Base-by-base conservation (phyloP, 2,888 invertebrate genomes). In the Sialis fuliginosa region DNA sequence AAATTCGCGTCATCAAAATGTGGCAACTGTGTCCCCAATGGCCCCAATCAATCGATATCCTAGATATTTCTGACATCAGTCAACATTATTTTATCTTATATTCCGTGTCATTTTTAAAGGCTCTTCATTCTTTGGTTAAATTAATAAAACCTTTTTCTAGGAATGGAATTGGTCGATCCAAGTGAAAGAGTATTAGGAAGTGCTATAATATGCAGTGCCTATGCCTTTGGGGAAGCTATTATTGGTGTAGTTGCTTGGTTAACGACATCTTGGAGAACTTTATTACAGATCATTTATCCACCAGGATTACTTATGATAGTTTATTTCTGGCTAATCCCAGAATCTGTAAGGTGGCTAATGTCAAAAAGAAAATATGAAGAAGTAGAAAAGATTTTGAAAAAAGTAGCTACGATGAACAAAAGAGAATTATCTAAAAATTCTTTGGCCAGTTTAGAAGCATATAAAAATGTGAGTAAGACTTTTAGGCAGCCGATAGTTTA, bases 321-420 rank as follows among this genome's bases (percentile, higher is more conserved):
- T 7, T 81, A 82, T 60, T 72, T 77, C 56, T 74, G 79, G 70
- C 58, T 81, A 41, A 58, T 81, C 31, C 79, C 82, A 33, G 84
- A 84, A 66, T 83, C 82, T 53, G 69, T 79, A 44, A 71, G 87
- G 55, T 88, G 88, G 88, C 68, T 86, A 47, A 65, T 82, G 45
- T 75, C 76, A 8, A 72, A 75, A 48, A 74, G 75, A 3, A 65
- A 72, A 48, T 63, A 66, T n/a, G 64, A 70, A 1, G 67, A 72
- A 35, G 79, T 80, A 0, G 72, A 72, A 46, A 59, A 59, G 3
- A 72, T 79, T 13, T 62, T 82, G 7, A 65, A 68, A n/a, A 75
- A 69, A 53, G 77, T 81, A 2, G 78, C 82, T 0, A 64, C 64
- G 46, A 69, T 78, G 50, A 84, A 84, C 54, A 75, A 74, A 56